Evolutionary conservation across 1,140 invertebrate species (phyloP), one percentile per base, ranked within the genome.

Genomic region (Tetramorium parvispinum): DNA sequence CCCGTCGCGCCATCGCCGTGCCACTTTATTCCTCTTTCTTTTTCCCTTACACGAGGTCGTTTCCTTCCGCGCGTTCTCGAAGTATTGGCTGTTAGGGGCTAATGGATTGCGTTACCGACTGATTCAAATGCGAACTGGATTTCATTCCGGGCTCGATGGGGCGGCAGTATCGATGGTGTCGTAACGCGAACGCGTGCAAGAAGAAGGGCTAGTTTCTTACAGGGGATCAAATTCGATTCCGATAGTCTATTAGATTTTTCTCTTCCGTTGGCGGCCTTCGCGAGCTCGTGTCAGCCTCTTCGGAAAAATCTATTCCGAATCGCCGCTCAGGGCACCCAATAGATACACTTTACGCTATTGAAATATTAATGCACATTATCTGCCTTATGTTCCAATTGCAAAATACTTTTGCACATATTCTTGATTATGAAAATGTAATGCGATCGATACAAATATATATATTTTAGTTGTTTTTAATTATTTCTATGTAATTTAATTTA

Each of bases 81-180:
- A 93, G 92, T 93, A 95, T 94, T 95, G 94, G 94, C 93, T 95
- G 94, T 95, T 95, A 94, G 92, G 88, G 86, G 83, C 94, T 95
- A 95, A 95, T 95, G 94, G 94, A 95, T 95, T 95, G 92, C 92
- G 93, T 95, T 94, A 95, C 93, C 79, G 92, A 91, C 91, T 95
- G 93, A 95, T 95, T 95, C 94, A 94, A 94, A 95, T 94, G 93
- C 93, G 94, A 95, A 94, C 93, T 93, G 93, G 94, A 95, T 95
- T 95, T 94, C 93, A 93, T 93, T 93, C 85, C 75, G 68, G 83
- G 76, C 90, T 91, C 88, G 92, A 92, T 91, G 88, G 89, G 91
- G 91, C 79, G 89, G 75, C 86, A 87, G 89, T 88, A 88, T 90
- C 89, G 89, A 73, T 90, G 83, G 87, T 86, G 87, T 81, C 87